Evolutionary conservation across 2,888 invertebrate genomes (phyloP), one percentile per base, ranked within the genome.

Genomic region (Thymelicus sylvestris): DNA sequence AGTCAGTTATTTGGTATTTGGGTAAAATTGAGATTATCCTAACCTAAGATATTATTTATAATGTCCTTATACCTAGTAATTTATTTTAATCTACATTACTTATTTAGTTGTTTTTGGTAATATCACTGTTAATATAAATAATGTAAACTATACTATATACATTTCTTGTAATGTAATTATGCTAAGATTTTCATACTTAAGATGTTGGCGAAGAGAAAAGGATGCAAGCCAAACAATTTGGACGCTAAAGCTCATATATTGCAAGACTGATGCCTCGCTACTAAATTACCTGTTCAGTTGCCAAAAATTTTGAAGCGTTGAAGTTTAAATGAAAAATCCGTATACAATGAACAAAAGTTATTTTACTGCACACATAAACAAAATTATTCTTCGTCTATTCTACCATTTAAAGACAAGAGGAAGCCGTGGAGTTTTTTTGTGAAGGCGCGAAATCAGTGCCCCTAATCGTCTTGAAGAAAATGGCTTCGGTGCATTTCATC

Each of bases 401-500:
- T 44, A 73, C 66, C 72, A 57, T 62, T 62, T 12, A 67, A 61
- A 13, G n/a, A 62, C 64, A 71, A 72, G 71, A 78, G 72, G 73
- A 76, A 77, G 80, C 76, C 38, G 79, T 74, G 67, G 73, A 57
- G 48, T 8, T 67, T 67, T 74, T 74, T 69, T 75, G 68, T 66
- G 74, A 75, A 79, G 80, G 78, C 78, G 84, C 81, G 83, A 88
- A 90, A 91, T 90, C 91, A 85, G 82, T 80, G 85, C 79, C 84
- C 81, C 81, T 91, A 91, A 91, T 91, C 90, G 90, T 83, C 89
- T 90, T 85, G 83, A 86, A 88, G 85, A 83, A 89, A 91, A 90
- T 90, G 90, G 91, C 90, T 90, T 88, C 88, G 90, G 85, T 92
- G 92, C 92, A 92, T 92, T 92, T 91, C 90, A 90, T 90, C 89